phyloP scores from a whole-genome alignment of 1,140 invertebrate species.

The Rhyzopertha dominica region DNA sequence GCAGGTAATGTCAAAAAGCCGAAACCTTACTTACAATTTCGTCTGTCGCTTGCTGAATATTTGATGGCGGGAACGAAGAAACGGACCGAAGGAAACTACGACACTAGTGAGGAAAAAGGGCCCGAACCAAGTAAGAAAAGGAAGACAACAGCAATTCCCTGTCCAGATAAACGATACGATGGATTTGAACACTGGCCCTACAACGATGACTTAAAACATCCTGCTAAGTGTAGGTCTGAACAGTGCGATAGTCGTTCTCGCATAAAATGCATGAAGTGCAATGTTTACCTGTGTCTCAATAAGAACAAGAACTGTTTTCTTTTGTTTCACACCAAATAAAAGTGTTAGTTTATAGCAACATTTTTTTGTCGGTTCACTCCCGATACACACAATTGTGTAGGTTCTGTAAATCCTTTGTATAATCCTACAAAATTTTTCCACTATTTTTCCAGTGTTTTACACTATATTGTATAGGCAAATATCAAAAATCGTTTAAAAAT shows the following conservation, averaged over 20 bases:
- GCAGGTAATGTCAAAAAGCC: too few relatives aligned
- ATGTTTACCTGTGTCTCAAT: slow-evolving; percentile 12
- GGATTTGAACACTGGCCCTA: slow-evolving; percentile 14
- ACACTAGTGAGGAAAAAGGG: slow-evolving; percentile 5
- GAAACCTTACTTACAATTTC: too few relatives aligned
- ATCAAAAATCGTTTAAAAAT: too few relatives aligned
- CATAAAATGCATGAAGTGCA: slow-evolving; percentile 9
- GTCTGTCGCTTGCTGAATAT: too few relatives aligned
- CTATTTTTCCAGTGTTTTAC: too few relatives aligned
- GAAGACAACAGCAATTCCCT: slow-evolving; percentile 6
- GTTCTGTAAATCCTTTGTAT: slow-evolving; percentile 7
- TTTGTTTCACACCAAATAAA: slow-evolving; percentile 8
- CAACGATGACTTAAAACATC: slow-evolving; percentile 13
- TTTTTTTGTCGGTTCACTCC: slow-evolving; percentile 3
- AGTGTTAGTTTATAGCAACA: background rate
- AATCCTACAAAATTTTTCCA: background rate
- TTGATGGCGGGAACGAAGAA: too few relatives aligned
- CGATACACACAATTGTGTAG: slow-evolving; percentile 2
- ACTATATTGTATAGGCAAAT: too few relatives aligned
- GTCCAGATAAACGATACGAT: slow-evolving; percentile 15
- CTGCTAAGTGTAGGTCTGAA: slow-evolving; percentile 10
- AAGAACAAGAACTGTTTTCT: slow-evolving; percentile 6
- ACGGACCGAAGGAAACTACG: too few relatives aligned
- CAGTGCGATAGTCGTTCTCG: slow-evolving; percentile 12
- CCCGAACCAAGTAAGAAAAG: slow-evolving; percentile 6